These are phyloP conservation scores for Hydrocynus forskahlii DNA, from an alignment of 2,797 vertebrate genomes.

Conservation along the genomic window DNA sequence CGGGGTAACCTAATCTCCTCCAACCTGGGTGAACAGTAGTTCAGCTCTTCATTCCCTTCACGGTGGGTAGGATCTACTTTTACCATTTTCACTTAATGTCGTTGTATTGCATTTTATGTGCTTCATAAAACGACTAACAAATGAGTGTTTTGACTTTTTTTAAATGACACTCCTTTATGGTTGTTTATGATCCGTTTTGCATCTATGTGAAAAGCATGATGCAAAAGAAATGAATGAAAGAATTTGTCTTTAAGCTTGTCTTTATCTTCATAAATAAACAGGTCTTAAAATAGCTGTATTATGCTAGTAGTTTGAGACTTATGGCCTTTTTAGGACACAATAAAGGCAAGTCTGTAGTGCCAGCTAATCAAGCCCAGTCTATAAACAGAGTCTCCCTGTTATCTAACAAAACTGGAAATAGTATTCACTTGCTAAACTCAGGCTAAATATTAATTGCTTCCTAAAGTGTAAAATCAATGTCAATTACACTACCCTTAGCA, in stretches of 20 bases:
- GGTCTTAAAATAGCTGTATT: neutral
- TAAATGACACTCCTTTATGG: too few species aligned
- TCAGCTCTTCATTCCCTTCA: constrained; percentile 21
- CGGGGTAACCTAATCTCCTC: constrained; percentile 66
- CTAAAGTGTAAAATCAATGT: constrained; percentile 76
- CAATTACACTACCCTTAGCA: constrained; percentile 62
- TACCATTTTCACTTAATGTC: constrained; percentile 19
- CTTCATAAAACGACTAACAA: neutral
- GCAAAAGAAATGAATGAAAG: neutral
- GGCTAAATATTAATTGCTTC: constrained; percentile 73
- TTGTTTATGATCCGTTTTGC: too few species aligned
- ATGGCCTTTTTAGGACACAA: neutral
- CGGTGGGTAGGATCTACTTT: neutral
- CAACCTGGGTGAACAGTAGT: constrained; percentile 55
- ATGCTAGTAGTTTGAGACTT: neutral
- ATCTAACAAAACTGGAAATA: constrained; percentile 64
- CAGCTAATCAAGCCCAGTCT: constrained; percentile 44
- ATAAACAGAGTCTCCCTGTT: constrained; percentile 69
- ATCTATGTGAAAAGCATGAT: too few species aligned
- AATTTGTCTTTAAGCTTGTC: neutral
- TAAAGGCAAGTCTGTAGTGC: neutral
- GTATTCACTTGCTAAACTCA: constrained; percentile 64
- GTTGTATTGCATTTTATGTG: neutral
- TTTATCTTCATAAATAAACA: neutral
- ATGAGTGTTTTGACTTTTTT: too few species aligned